Percentiles rank a stretch among this genome's conserved stretches.
Conservation (phyloP, 2,797 vertebrate genomes). For the Eurystomus glaucurus region DNA sequence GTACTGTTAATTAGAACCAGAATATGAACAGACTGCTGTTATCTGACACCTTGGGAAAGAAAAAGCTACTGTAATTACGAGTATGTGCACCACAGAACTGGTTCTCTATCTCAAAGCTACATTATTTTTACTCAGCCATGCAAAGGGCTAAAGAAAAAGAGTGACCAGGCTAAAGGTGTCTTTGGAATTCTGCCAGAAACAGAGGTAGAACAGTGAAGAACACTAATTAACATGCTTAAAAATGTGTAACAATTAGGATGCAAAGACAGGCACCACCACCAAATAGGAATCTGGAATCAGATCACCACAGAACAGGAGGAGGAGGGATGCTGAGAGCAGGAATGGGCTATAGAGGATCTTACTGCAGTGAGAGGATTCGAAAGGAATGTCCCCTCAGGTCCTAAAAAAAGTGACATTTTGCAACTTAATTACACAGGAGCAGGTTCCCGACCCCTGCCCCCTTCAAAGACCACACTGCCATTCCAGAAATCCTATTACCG, state of each 20-base stretch:
- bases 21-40: neutral
- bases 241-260: neutral
- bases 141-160: neutral
- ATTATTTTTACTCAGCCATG: neutral
- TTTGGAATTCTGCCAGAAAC: neutral
- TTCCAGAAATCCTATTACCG: neutral
- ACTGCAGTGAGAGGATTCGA: fast-evolving
- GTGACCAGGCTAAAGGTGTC: neutral
- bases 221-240: neutral
- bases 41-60: neutral
- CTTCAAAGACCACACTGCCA: neutral
- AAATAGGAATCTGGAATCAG: neutral
- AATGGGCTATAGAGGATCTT: neutral
- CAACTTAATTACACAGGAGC: neutral
- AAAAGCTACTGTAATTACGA: neutral
- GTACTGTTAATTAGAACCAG: neutral
- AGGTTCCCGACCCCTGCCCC: neutral
- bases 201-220: neutral
- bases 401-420: neutral
- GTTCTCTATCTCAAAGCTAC: neutral
- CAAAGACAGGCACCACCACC: neutral
- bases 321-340: neutral
- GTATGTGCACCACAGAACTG: neutral
- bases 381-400: neutral
- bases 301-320: neutral